Percentiles rank a stretch among this genome's conserved stretches.
Conservation (phyloP, 2,888 invertebrate genomes). For the Craniophora ligustri region DNA sequence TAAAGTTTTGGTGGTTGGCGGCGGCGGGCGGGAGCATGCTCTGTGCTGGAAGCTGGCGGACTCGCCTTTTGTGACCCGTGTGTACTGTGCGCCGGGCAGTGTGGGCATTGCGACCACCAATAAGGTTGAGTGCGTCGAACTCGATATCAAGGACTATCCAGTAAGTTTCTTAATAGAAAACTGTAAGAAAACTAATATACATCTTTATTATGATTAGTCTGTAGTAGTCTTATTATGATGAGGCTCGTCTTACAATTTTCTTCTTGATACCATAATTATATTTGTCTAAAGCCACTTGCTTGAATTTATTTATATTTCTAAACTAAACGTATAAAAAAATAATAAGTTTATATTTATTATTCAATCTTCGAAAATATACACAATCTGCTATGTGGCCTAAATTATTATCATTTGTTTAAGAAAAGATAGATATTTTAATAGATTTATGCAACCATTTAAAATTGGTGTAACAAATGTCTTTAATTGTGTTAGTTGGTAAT, state of each 20-base stretch:
- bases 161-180: conserved; percentile 82
- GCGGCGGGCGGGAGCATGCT: conserved; percentile 98
- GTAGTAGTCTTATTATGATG: too few species aligned
- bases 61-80: conserved; percentile 91
- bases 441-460: too few species aligned
- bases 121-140: conserved; percentile 91
- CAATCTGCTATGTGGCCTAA: too few species aligned
- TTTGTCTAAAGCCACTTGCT: too few species aligned
- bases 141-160: conserved; percentile 91
- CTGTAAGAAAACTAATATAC: background rate
- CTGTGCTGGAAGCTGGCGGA: conserved; percentile 97
- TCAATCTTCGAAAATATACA: too few species aligned
- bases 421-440: too few species aligned
- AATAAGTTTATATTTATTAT: too few species aligned
- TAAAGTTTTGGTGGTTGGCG: conserved; percentile 94
- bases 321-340: too few species aligned
- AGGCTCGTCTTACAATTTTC: too few species aligned
- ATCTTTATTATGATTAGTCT: background rate
- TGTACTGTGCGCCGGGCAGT: conserved; percentile 97
- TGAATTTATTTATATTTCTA: too few species aligned
- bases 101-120: conserved; percentile 92
- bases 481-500: background rate
- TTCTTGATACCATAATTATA: too few species aligned
- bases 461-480: background rate
- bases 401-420: too few species aligned